Evolutionary conservation across 2,113 vertebrate species (phyloP), one percentile per base, ranked within the genome.

Genomic region (Motacilla tschutschensis): DNA sequence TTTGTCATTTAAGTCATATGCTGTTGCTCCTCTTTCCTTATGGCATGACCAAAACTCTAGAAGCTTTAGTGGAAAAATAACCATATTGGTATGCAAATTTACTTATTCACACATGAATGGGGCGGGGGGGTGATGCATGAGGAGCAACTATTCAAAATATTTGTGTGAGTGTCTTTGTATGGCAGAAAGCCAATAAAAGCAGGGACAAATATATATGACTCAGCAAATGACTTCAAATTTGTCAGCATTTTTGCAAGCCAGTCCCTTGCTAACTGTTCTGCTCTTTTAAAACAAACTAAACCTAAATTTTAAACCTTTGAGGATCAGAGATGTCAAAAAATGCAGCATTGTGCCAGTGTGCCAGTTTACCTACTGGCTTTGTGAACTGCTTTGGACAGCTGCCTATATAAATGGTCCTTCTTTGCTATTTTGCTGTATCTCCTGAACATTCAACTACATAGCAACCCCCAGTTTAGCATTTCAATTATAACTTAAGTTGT

Each of bases 21-120:
- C 92, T 94, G 92, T 95, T 95, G 93, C 92, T 95, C 90, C 81
- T 93, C 90, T 95, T 95, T 95, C 92, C 93, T 94, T 95, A 94
- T 94, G 92, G 92, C 88, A 92, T 94, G 93, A 94, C 93, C 91
- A 94, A 95, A 95, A 95, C 94, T 95, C 90, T 94, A 91, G 79
- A 91, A 95, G 88, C 94, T 93, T 90, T 93, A 95, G 89, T 91
- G 79, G 82, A 93, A 95, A 94, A 95, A 93, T 94, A 94, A 91
- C 92, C 93, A 94, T 94, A 94, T 93, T 94, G 93, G 89, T 94
- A 95, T 95, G 92, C 93, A 94, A 93, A 94, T 95, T 92, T 94
- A 83, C 92, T 91, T 94, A 93, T 93, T 93, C 93, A 88, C 93
- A 93, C 90, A 91, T 92, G 93, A 93, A 91, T 88, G 87, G 87